phyloP scores from a whole-genome alignment of 2,888 invertebrate genomes.

The Leptothorax acervorum region DNA sequence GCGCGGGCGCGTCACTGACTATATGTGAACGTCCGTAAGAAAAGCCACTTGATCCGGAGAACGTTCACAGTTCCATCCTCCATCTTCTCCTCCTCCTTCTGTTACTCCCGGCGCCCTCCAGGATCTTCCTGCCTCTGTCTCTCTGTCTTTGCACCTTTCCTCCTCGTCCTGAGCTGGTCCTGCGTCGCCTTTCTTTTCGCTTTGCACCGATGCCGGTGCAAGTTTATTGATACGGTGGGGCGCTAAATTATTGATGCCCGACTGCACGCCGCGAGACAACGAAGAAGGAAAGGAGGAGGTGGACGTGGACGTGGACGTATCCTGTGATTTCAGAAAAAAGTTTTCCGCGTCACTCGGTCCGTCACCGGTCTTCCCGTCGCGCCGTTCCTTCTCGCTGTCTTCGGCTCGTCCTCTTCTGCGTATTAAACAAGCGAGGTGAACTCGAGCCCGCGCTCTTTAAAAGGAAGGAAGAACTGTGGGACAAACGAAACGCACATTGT shows the following conservation, averaged over 20 bases:
- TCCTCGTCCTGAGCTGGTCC: constrained; percentile 18
- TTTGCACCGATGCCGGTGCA: constrained; percentile 44
- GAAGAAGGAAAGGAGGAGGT: constrained; percentile 58
- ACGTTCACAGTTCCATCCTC: constrained; percentile 68
- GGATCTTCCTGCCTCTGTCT: constrained; percentile 37
- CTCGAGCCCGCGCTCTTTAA: constrained; percentile 65
- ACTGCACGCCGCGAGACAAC: constrained; percentile 69
- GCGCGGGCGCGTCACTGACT: constrained; percentile 80
- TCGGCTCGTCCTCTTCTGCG: constrained; percentile 55
- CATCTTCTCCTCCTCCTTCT: constrained; percentile 49
- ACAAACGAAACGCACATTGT: constrained; percentile 69
- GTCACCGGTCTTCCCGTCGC: constrained; percentile 52
- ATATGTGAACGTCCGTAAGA: constrained; percentile 81
- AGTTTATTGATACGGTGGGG: constrained; percentile 78
- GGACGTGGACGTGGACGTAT: constrained; percentile 64
- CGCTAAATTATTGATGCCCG: constrained; percentile 82
- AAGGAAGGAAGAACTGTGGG: constrained; percentile 68
- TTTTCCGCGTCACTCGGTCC: constrained; percentile 69
- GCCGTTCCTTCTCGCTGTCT: constrained; percentile 54
- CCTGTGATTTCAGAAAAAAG: constrained; percentile 79
- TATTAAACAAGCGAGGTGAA: constrained; percentile 39
- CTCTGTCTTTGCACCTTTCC: constrained; percentile 39
- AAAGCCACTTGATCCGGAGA: constrained; percentile 76
- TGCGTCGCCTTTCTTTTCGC: constrained; percentile 40
- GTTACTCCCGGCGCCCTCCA: constrained; percentile 18